These are phyloP conservation scores for Lordiphosa stackelbergi DNA, from an alignment of 1,140 invertebrate species.

Conservation along the genomic window DNA sequence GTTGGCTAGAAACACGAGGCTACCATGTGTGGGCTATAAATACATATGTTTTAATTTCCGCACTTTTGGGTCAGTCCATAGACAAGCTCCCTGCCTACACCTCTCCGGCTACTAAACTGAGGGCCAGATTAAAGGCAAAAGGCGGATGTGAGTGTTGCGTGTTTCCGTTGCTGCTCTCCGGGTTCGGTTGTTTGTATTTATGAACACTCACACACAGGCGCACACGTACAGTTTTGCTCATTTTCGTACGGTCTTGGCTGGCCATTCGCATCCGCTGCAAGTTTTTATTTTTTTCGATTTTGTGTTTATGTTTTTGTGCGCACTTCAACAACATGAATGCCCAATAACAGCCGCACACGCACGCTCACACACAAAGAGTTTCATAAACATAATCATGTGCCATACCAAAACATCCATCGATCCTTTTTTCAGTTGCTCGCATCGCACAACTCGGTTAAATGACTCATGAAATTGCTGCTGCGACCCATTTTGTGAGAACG, in stretches of 20 bases:
- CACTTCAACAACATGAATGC: constrained; percentile 59
- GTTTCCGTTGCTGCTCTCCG: constrained; percentile 44
- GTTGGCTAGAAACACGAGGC: constrained; percentile 21
- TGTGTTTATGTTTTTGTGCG: constrained; percentile 69
- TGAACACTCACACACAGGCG: constrained; percentile 29
- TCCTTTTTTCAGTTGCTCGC: constrained; percentile 45
- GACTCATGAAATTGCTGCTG: constrained; percentile 73
- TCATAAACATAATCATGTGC: constrained; percentile 69
- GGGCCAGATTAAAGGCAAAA: constrained; percentile 63
- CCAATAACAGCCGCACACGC: constrained; percentile 34
- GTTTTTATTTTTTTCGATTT: constrained; percentile 69
- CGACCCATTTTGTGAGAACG: constrained; percentile 50
- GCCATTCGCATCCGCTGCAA: constrained; percentile 50
- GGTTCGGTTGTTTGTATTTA: constrained; percentile 46
- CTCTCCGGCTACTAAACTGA: constrained; percentile 32
- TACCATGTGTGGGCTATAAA: constrained; percentile 65
- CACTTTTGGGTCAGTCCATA: constrained; percentile 69
- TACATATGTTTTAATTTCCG: constrained; percentile 76
- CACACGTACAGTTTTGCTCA: constrained; percentile 7
- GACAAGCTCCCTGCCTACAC: constrained; percentile 10
- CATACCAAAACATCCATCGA: constrained; percentile 45
- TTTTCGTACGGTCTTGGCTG: constrained; percentile 21
- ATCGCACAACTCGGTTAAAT: constrained; percentile 66
- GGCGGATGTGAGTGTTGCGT: constrained; percentile 61
- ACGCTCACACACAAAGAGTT: constrained; percentile 19